phyloP scores from a whole-genome alignment of 2,113 vertebrate species.

The Myrmophylax atrothorax region DNA sequence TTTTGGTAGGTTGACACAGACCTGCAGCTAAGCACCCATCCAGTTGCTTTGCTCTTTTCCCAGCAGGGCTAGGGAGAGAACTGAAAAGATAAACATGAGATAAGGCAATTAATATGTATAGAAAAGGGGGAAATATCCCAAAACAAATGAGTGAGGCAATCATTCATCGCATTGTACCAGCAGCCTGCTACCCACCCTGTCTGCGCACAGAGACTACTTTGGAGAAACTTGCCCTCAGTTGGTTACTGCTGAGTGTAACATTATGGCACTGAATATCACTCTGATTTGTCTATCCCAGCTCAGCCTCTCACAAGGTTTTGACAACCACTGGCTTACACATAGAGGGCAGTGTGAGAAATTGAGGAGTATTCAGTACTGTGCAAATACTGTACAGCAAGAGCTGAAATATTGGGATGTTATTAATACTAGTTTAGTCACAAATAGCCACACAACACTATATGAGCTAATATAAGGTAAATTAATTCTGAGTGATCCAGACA shows the following conservation, averaged over 20 bases:
- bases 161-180: background rate
- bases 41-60: fast-evolving
- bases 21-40: fast-evolving
- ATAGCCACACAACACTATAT: background rate
- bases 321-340: fast-evolving
- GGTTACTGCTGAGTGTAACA: background rate
- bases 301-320: background rate
- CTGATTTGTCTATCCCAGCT: background rate
- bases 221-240: background rate
- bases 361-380: background rate
- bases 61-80: fast-evolving
- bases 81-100: background rate
- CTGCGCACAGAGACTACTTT: fast-evolving
- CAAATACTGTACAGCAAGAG: background rate
- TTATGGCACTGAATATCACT: background rate
- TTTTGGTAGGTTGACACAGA: background rate
- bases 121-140: background rate
- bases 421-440: background rate
- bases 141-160: background rate
- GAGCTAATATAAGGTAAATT: background rate
- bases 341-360: fast-evolving
- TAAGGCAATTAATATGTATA: background rate
- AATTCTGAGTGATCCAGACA: fast-evolving
- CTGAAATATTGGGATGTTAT: background rate
- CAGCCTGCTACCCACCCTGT: background rate